A percentile compares a stretch with the other conserved stretches of the same genome.
Evolutionary conservation across 2,888 invertebrate genomes (phyloP).

Genomic region (Epicampocera succincta): DNA sequence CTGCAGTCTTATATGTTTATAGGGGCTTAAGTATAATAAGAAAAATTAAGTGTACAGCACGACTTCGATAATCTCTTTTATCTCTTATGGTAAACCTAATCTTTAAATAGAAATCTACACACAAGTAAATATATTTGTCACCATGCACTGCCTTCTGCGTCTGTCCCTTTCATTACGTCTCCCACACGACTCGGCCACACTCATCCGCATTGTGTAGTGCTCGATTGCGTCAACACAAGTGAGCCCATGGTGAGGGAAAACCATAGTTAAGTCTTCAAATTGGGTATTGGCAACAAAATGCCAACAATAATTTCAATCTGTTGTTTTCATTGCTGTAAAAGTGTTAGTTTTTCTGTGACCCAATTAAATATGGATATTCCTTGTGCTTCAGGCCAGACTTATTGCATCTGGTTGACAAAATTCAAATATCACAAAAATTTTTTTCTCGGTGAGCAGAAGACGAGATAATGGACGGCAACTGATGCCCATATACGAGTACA

Average conservation of each 20-base stretch:
- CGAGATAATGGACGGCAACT: not conserved
- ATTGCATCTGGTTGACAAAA: conserved; percentile 39
- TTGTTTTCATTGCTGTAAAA: conserved; percentile 35
- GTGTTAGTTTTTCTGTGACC: conserved; percentile 36
- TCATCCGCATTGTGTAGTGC: no score
- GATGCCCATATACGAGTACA: conserved; percentile 8
- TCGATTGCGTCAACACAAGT: not conserved
- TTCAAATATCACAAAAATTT: conserved; percentile 21
- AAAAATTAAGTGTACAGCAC: no score
- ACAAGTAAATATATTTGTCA: conserved; percentile 20
- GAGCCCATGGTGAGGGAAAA: conserved; percentile 12
- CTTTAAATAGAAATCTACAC: no score
- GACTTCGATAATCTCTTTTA: no score
- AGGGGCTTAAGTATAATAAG: no score
- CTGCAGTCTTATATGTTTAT: no score
- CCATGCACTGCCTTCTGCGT: no score
- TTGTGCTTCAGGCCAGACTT: conserved; percentile 20
- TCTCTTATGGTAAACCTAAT: no score
- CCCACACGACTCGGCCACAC: no score
- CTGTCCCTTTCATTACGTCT: no score
- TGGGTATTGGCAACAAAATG: conserved; percentile 28
- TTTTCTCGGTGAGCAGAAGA: conserved; percentile 35
- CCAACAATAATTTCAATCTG: conserved; percentile 6
- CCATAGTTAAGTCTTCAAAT: conserved; percentile 39
- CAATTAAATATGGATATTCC: conserved; percentile 26